Percentiles rank a stretch among this genome's conserved stretches.
These are phyloP conservation scores for Nicator chloris DNA, from an alignment of 2,113 vertebrate genomes.

Conservation along the genomic window DNA sequence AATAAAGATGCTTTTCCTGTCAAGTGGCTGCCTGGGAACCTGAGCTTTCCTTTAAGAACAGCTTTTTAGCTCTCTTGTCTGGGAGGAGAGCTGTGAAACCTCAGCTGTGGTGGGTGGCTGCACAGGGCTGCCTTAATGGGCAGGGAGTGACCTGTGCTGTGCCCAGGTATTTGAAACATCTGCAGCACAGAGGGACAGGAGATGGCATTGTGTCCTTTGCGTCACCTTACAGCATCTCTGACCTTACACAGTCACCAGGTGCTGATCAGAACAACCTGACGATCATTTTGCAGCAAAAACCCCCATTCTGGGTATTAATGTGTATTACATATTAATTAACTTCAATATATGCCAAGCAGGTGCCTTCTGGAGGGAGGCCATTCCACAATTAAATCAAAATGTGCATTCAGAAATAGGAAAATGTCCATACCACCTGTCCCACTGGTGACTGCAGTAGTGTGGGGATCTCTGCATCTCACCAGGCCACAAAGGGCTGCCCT, in stretches of 20 bases:
- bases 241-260: background rate
- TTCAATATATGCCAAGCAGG: background rate
- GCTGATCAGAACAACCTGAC: too few species aligned
- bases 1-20: background rate
- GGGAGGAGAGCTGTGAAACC: background rate
- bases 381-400: background rate
- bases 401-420: background rate
- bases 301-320: background rate
- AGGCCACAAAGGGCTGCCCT: fast-evolving
- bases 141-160: background rate
- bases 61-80: background rate
- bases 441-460: background rate
- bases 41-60: constrained; percentile 13
- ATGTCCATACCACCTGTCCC: background rate
- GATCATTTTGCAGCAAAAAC: background rate
- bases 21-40: constrained; percentile 3
- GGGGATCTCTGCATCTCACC: background rate
- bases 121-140: background rate
- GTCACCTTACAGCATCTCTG: background rate
- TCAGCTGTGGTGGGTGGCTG: background rate
- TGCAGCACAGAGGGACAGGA: background rate
- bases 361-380: background rate
- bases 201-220: background rate
- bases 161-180: background rate
- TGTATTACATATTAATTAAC: too few species aligned